Evolutionary conservation across 2,797 vertebrate species (phyloP).

Genomic region (Natrix natrix): DNA sequence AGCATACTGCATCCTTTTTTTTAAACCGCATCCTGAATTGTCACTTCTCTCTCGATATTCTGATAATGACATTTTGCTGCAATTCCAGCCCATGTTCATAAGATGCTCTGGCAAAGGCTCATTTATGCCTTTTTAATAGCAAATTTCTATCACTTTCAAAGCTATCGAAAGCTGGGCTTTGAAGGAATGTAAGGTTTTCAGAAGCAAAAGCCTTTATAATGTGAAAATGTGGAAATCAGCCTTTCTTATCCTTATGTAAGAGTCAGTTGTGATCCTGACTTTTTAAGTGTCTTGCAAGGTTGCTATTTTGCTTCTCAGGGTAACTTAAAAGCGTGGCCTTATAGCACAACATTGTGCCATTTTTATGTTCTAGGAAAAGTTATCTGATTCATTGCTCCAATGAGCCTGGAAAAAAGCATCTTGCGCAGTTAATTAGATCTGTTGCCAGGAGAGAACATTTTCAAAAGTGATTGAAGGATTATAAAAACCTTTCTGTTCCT

Average conservation of each 20-base stretch:
- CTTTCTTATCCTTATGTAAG: not conserved
- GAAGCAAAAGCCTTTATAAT: not conserved
- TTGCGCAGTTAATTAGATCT: not conserved
- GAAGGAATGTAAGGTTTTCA: not conserved
- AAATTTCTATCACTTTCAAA: not conserved
- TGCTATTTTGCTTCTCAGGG: not conserved
- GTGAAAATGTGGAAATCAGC: not conserved
- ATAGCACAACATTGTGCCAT: not conserved
- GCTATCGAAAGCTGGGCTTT: not conserved
- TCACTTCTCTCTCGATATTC: not conserved
- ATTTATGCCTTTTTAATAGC: not conserved
- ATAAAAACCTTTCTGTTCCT: not conserved
- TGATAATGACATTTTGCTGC: not conserved
- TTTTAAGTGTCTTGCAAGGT: constrained; percentile 10
- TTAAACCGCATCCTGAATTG: not conserved
- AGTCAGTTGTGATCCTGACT: constrained; percentile 22
- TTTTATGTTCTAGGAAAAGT: not conserved
- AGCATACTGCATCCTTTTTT: not conserved
- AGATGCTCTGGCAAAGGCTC: not conserved
- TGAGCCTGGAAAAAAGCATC: not conserved
- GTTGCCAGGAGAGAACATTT: not conserved
- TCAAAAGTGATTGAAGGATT: not conserved
- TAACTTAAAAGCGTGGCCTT: not conserved
- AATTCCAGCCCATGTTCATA: not conserved
- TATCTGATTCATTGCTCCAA: not conserved